These are phyloP conservation scores for Parapsyche elsis DNA, from an alignment of 1,140 invertebrate species.

Conservation along the genomic window DNA sequence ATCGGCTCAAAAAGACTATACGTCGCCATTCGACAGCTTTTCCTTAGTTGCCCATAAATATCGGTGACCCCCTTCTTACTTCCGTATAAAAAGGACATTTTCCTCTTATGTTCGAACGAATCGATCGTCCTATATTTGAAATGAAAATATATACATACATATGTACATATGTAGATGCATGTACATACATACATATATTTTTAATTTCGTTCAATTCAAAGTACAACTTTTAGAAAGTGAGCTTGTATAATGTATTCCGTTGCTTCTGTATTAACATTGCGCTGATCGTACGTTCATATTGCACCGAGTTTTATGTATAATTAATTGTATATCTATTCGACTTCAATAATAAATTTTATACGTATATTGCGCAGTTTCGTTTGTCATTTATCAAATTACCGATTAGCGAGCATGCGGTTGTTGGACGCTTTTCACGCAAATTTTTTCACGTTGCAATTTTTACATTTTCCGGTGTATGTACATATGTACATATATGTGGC, in stretches of 20 bases:
- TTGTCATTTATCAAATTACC: conserved; percentile 9
- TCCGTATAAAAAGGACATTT: neutral
- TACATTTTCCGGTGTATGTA: neutral
- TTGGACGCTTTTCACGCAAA: conserved; percentile 15
- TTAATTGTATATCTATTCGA: no score
- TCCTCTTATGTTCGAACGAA: neutral
- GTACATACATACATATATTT: neutral
- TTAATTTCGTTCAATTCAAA: no score
- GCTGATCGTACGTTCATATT: neutral
- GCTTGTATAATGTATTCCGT: neutral
- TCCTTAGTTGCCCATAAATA: neutral
- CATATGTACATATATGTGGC: no score
- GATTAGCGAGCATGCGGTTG: neutral
- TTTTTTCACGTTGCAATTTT: no score
- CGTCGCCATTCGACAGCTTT: neutral
- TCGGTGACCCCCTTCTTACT: neutral
- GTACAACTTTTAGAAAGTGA: neutral
- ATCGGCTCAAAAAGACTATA: neutral
- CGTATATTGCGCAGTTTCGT: neutral
- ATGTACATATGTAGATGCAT: neutral
- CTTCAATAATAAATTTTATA: neutral
- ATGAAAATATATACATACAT: neutral
- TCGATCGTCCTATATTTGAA: neutral
- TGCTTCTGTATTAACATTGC: neutral
- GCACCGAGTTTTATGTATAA: neutral